Evolutionary conservation across 2,113 vertebrate species (phyloP), one percentile per base, ranked within the genome.

Genomic region (Phoxinus phoxinus): DNA sequence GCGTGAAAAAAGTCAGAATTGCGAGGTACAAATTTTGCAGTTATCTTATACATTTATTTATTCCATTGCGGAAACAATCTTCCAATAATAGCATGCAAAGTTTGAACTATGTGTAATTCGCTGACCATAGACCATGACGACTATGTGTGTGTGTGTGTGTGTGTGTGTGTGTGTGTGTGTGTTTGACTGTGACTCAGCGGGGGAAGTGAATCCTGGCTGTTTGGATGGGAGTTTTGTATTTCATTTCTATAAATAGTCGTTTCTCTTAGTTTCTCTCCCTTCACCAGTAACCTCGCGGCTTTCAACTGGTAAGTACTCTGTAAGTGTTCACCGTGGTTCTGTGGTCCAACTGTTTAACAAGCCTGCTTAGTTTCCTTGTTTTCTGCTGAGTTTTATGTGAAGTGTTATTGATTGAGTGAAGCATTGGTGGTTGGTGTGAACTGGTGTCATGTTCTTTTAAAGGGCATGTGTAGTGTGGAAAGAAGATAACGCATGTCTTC

Each of bases 221-320:
- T 44, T 15, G 25, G 15, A 59, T 83, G 85, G 32, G 51, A 25
- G 78, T 84, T 71, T 87, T 65, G 89, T 78, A 87, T 95, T 95
- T 92, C 94, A 93, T 23, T 73, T 87, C 94, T 94, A 94, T 92
- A 91, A 93, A 94, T 94, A 94, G 92, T 85, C 72, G 53, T 84
- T 84, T 83, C 59, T 63, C 3, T 84, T 30, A 17, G 17, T 44
- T 30, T 69, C 56, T 77, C 23, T 0, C 7, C 15, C 25, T 30
- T 72, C 48, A 56, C 67, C 58, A 71, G 67, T 51, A 51, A 51
- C 67, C 67, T 72, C 3, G 12, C 8, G 15, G 30, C 37, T 83
- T 25, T 72, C n/a, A 25, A 17, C 27, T 56, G 63, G 63, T 83
- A 53, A 67, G 59, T 53, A 35, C 46, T 32, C 48, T 25, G n/a